Percentiles rank a stretch among this genome's conserved stretches.
Conservation (phyloP, 2,113 vertebrate genomes). For the Serilophus lunatus region DNA sequence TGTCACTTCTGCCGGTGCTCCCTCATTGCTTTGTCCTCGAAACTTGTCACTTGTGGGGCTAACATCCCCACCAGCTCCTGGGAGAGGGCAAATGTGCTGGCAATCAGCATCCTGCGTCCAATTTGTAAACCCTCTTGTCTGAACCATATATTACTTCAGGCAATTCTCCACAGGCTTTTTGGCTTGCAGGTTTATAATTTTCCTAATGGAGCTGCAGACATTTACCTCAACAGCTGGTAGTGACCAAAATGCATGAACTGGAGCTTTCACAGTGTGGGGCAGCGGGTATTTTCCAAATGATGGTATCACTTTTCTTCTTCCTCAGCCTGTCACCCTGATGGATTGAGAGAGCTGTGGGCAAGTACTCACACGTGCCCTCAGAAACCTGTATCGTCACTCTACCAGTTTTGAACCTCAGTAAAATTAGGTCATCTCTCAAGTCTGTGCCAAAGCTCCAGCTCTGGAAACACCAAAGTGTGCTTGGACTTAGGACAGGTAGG, state of each 20-base stretch:
- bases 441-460: not conserved
- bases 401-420: not conserved
- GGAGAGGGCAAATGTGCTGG: accelerated
- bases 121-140: not conserved
- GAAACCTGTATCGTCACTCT: accelerated
- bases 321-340: accelerated
- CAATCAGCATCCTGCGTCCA: not conserved
- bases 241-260: not conserved
- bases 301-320: not conserved
- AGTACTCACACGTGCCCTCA: accelerated
- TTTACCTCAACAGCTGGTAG: not conserved
- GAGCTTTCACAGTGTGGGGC: not conserved
- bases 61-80: not conserved
- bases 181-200: not conserved
- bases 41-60: not conserved
- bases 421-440: not conserved
- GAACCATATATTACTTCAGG: not conserved
- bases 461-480: not conserved
- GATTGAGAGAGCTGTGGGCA: not conserved
- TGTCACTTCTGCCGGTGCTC: accelerated
- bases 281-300: not conserved
- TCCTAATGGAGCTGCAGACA: accelerated
- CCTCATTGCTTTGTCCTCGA: accelerated
- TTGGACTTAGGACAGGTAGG: not conserved
- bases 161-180: not conserved